A percentile compares a stretch with the other conserved stretches of the same genome.
These are phyloP conservation scores for Channallabes apus DNA, from an alignment of 2,797 vertebrate genomes.

Conservation along the genomic window DNA sequence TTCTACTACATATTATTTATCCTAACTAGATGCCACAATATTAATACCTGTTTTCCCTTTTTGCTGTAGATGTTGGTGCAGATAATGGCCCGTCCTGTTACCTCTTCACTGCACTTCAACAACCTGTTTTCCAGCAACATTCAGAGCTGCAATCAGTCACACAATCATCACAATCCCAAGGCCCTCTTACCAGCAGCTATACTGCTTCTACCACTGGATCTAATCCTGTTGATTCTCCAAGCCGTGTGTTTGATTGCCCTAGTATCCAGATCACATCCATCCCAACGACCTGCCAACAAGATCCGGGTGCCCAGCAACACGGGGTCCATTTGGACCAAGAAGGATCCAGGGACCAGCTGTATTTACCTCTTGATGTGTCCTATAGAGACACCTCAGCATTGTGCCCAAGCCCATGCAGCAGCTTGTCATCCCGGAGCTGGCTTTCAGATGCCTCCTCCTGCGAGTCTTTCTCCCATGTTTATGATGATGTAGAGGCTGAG, in stretches of 20 bases:
- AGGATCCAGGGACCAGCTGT: slow-evolving; percentile 68
- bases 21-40: not conserved
- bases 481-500: slow-evolving; percentile 89
- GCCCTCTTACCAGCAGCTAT: slow-evolving; percentile 68
- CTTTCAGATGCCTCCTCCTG: slow-evolving; percentile 86
- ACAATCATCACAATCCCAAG: slow-evolving; percentile 68
- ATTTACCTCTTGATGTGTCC: slow-evolving; percentile 67
- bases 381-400: slow-evolving; percentile 75
- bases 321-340: slow-evolving; percentile 55
- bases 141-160: slow-evolving; percentile 72
- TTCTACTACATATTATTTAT: not conserved
- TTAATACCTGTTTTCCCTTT: not conserved
- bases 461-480: slow-evolving; percentile 90
- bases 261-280: slow-evolving; percentile 91
- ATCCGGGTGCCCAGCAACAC: slow-evolving; percentile 49
- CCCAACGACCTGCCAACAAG: slow-evolving; percentile 64
- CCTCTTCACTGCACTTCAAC: slow-evolving; percentile 73
- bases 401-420: slow-evolving; percentile 74
- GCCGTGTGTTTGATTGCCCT: slow-evolving; percentile 90
- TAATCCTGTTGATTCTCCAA: slow-evolving; percentile 72
- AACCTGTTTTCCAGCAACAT: slow-evolving; percentile 76
- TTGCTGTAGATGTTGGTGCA: slow-evolving; percentile 53
- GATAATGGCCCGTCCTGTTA: slow-evolving; percentile 80
- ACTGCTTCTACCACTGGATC: slow-evolving; percentile 76
- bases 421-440: slow-evolving; percentile 77